Percentiles rank a stretch among this genome's conserved stretches.
These are phyloP conservation scores for Dione juno DNA, from an alignment of 2,888 invertebrate genomes.

Conservation along the genomic window DNA sequence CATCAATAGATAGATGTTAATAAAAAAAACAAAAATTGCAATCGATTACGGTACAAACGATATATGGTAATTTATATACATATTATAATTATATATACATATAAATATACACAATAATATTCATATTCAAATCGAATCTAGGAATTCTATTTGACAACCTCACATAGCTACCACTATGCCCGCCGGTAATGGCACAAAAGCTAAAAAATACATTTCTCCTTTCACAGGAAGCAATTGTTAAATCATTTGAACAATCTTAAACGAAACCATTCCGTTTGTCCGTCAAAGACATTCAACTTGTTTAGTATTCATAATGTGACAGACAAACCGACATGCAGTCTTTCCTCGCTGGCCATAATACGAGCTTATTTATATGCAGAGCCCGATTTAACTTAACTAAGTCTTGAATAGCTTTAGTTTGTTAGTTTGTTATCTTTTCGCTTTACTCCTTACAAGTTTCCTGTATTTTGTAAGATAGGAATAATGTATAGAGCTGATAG, in stretches of 20 bases:
- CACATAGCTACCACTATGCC: too few relatives aligned
- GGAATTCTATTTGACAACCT: too few relatives aligned
- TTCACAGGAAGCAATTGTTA: slow-evolving; percentile 24
- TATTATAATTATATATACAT: too few relatives aligned
- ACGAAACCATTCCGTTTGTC: slow-evolving; percentile 24
- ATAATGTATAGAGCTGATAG: neutral
- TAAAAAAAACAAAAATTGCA: too few relatives aligned
- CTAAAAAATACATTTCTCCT: neutral
- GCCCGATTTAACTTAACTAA: slow-evolving; percentile 28
- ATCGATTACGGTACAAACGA: too few relatives aligned
- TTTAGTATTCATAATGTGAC: slow-evolving; percentile 49
- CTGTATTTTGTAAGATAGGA: neutral
- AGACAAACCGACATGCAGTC: slow-evolving; percentile 54
- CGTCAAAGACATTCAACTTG: slow-evolving; percentile 28
- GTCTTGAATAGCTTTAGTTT: slow-evolving; percentile 43
- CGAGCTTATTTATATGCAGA: slow-evolving; percentile 47
- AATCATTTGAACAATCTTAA: slow-evolving; percentile 19
- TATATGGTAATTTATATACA: too few relatives aligned
- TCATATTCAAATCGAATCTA: too few relatives aligned
- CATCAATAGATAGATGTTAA: too few relatives aligned
- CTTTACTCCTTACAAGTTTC: neutral
- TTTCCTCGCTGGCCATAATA: slow-evolving; percentile 51
- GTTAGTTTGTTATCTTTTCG: slow-evolving; percentile 17
- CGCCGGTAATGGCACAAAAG: neutral
- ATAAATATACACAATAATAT: too few relatives aligned